phyloP scores from a whole-genome alignment of 2,113 vertebrate species.

The Larimichthys polyactis region DNA sequence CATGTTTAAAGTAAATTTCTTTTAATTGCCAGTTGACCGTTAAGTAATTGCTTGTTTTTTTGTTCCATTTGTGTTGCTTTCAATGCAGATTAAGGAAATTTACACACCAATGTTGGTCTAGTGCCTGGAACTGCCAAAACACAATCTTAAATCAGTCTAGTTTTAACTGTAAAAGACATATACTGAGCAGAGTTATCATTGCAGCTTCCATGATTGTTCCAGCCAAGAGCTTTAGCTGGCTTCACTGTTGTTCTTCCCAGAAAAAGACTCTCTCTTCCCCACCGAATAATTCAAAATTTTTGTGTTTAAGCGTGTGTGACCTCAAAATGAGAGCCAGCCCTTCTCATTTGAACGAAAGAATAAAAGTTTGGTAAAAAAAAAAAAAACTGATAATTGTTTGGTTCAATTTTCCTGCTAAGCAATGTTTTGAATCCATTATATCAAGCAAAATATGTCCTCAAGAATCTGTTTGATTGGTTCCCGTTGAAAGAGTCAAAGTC shows the following conservation, averaged over 20 bases:
- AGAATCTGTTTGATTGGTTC: slow-evolving; percentile 17
- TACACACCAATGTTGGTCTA: not conserved
- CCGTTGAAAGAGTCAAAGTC: slow-evolving; percentile 46
- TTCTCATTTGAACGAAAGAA: slow-evolving; percentile 60
- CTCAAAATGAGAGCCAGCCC: slow-evolving; percentile 70
- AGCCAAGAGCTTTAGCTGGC: slow-evolving; percentile 36
- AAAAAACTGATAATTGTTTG: slow-evolving; percentile 51
- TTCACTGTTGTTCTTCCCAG: slow-evolving; percentile 35
- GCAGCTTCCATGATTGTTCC: slow-evolving; percentile 6
- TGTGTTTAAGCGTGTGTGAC: slow-evolving; percentile 56
- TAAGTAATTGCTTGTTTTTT: not conserved
- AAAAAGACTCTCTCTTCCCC: slow-evolving; percentile 28
- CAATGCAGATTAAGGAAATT: not conserved
- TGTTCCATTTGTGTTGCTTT: not conserved
- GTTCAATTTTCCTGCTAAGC: slow-evolving; percentile 49
- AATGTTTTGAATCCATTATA: slow-evolving; percentile 52
- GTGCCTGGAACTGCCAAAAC: slow-evolving; percentile 32
- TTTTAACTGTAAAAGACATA: slow-evolving; percentile 32
- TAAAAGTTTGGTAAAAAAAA: slow-evolving; percentile 41
- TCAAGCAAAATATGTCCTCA: slow-evolving; percentile 35
- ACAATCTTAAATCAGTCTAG: slow-evolving; percentile 29
- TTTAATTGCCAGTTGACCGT: not conserved
- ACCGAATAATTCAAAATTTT: slow-evolving; percentile 58
- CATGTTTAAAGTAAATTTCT: not conserved
- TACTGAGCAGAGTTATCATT: slow-evolving; percentile 21